Conservation (phyloP, 2,797 vertebrate species). For the Esox lucius region DNA sequence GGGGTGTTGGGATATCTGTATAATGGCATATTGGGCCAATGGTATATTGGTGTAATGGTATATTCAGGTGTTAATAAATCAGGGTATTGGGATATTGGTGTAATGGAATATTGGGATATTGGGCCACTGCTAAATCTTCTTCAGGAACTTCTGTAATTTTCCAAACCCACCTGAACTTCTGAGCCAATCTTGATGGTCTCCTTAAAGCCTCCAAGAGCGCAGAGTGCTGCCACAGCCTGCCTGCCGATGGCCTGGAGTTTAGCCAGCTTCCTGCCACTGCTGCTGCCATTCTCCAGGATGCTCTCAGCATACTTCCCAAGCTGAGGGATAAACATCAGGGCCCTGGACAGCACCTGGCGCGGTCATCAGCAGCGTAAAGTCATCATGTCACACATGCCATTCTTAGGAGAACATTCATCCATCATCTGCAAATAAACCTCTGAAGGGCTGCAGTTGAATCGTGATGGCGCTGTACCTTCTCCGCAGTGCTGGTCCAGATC, state of each 20-base stretch:
- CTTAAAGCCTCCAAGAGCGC: slow-evolving; percentile 96
- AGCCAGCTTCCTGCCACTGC: slow-evolving; percentile 91
- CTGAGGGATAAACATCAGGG: slow-evolving; percentile 97
- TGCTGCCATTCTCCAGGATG: slow-evolving; percentile 94
- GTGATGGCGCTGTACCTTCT: slow-evolving; percentile 78
- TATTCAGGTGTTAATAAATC: not conserved
- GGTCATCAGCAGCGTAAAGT: not conserved
- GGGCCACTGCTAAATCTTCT: not conserved
- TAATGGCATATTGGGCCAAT: no score
- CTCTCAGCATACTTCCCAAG: slow-evolving; percentile 95
- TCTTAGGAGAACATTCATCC: not conserved
- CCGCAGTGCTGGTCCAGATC: slow-evolving; percentile 97
- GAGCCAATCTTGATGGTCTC: slow-evolving; percentile 99
- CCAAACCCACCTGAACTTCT: slow-evolving; percentile 89
- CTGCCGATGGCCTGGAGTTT: slow-evolving; percentile 94
- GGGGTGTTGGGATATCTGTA: no score
- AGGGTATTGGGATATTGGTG: no score
- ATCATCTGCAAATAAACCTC: not conserved
- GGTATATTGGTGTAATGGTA: no score
- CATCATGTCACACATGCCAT: not conserved
- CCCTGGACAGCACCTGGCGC: slow-evolving; percentile 87
- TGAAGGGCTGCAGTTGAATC: not conserved
- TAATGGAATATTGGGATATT: not conserved
- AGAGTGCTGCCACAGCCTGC: slow-evolving; percentile 96
- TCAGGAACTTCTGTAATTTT: no score